These are phyloP conservation scores for Fragum fragum DNA, from an alignment of 2,888 invertebrate species.

Conservation along the genomic window DNA sequence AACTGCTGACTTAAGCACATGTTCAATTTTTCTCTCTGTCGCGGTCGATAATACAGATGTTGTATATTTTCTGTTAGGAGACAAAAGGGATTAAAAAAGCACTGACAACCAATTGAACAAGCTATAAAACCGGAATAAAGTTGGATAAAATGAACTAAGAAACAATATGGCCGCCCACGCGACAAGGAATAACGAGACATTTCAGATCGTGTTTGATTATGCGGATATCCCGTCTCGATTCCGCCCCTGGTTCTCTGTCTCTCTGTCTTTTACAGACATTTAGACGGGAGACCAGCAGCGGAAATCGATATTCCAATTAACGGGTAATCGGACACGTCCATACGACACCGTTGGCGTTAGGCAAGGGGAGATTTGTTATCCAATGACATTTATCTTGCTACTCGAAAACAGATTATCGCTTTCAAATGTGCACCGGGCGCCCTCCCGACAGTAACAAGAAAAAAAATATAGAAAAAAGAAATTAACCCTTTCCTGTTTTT, in stretches of 20 bases:
- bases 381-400: not conserved
- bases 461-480: too few species aligned
- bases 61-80: too few species aligned
- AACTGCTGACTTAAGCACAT: too few species aligned
- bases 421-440: too few species aligned
- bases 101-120: not conserved
- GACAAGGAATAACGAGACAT: not conserved
- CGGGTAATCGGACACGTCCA: not conserved
- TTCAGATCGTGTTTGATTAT: constrained; percentile 3
- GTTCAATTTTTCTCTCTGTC: too few species aligned
- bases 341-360: not conserved
- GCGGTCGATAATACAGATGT: too few species aligned
- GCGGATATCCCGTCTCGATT: not conserved
- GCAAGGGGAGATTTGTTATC: not conserved
- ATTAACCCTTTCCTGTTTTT: too few species aligned
- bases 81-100: not conserved
- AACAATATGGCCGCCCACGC: constrained; percentile 24
- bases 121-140: constrained; percentile 22
- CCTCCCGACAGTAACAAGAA: too few species aligned
- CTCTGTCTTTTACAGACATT: not conserved
- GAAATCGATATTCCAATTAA: not conserved
- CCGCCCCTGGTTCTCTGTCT: not conserved
- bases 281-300: not conserved
- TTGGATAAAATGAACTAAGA: not conserved
- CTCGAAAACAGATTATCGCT: too few species aligned